Base-by-base conservation (phyloP, 1,140 invertebrate genomes). In the Euborellia annulipes region DNA sequence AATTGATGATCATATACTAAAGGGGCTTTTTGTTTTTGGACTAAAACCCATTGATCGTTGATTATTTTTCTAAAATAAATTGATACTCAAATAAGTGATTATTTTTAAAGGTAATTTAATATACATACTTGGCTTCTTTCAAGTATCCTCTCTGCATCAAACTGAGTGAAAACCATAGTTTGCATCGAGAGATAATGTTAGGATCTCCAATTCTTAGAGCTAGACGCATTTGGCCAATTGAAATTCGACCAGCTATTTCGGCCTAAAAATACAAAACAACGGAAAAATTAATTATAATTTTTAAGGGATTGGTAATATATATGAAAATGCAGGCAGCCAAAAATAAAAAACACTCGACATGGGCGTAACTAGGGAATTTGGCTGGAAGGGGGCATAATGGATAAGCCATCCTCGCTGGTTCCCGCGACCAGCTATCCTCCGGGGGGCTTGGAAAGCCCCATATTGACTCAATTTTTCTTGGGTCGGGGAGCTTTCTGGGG, bases 121-220 rank as follows among this genome's bases (percentile, higher is more conserved):
- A 27, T 27, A 4, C 23, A 9, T 62, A 54, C 55, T 71, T 75
- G 8, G 85, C 74, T 41, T 65, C 49, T 48, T 69, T 71, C 2
- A 85, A 68, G 22, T 73, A 60, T 3, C 78, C 78, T 50, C 73
- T 75, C 64, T 96, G 91, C 43, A 93, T 78, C 16, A 89, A 65
- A 62, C 88, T 91, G 43, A 93, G 69, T n/a, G 85, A 79, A 52
- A 78, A 74, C 62, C 87, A 96, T 0, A 96, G 65, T 52, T 74
- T 76, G 61, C 90, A 94, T 27, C 86, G 70, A 3, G 82, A 71
- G 32, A 79, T 72, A 43, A 85, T 62, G 23, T 74, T 65, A 1
- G 88, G 83, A 71, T 94, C 85, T 3, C 79, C 83, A 17, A 92
- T 62, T 53, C 78, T 69, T 19, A 82, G 54, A 2, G 89, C 87